Evolutionary conservation across 2,797 vertebrate species (phyloP).

Genomic region (Haliaeetus albicilla): DNA sequence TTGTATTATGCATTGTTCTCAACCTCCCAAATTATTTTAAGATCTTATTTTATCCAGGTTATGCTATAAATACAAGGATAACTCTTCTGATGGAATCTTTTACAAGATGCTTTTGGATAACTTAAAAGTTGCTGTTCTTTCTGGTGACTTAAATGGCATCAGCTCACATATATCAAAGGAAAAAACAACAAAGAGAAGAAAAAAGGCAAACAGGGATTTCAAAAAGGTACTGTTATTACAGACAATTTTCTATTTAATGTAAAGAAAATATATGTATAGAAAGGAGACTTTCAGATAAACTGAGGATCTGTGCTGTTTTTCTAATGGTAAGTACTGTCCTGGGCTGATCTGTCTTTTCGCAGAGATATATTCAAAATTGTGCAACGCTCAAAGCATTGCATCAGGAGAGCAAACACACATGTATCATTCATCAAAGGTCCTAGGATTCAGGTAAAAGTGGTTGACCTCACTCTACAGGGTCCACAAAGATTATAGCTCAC

Average conservation of each 20-base stretch:
- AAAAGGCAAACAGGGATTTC: constrained; percentile 36
- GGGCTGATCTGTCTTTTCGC: neutral
- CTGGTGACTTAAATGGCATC: neutral
- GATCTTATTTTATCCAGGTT: constrained; percentile 62
- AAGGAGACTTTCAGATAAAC: neutral
- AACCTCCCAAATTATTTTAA: neutral
- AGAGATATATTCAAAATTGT: neutral
- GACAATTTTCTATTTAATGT: neutral
- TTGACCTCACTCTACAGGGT: neutral
- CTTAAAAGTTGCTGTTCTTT: constrained; percentile 58
- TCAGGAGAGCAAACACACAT: neutral
- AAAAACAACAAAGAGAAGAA: constrained; percentile 43
- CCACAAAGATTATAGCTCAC: neutral
- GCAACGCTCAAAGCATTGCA: neutral
- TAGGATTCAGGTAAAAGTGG: neutral
- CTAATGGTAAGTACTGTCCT: neutral
- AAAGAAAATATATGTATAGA: neutral
- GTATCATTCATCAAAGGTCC: neutral
- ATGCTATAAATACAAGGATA: constrained; percentile 65
- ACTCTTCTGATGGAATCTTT: constrained; percentile 57
- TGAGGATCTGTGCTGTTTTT: neutral
- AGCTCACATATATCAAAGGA: constrained; percentile 26
- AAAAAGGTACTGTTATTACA: constrained; percentile 50
- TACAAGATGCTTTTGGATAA: constrained; percentile 70
- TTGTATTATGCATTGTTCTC: neutral